phyloP scores from a whole-genome alignment of 2,797 vertebrate species.

The Channallabes apus region DNA sequence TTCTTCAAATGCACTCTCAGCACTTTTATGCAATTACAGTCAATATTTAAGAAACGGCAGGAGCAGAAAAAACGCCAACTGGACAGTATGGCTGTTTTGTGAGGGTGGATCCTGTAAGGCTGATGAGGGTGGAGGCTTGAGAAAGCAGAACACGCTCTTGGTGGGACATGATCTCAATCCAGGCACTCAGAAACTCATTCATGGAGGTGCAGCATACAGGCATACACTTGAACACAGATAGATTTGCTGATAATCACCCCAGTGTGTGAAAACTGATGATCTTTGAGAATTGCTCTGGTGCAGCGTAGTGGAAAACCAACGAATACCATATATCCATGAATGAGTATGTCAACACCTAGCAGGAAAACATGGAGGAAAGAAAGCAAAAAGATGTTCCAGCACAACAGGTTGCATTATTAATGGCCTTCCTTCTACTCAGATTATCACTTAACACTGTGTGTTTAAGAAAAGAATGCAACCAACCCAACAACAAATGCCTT shows the following conservation, averaged over 20 bases:
- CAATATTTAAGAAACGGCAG: constrained; percentile 6
- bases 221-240: constrained; percentile 61
- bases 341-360: constrained; percentile 42
- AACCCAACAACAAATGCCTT: constrained; percentile 1
- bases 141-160: constrained; percentile 51
- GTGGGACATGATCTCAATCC: constrained; percentile 60
- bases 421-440: background rate
- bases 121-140: constrained; percentile 59
- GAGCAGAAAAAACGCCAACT: constrained; percentile 8
- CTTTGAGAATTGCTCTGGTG: constrained; percentile 52
- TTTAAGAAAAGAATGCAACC: constrained; percentile 11
- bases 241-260: constrained; percentile 61
- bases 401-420: background rate
- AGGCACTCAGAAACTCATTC: constrained; percentile 30
- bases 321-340: constrained; percentile 44
- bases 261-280: constrained; percentile 56
- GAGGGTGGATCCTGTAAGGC: constrained; percentile 47
- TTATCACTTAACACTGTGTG: background rate
- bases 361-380: constrained; percentile 27
- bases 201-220: constrained; percentile 54
- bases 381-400: constrained; percentile 2
- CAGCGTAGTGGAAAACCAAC: constrained; percentile 46
- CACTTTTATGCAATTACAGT: constrained; percentile 60
- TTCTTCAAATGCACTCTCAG: constrained; percentile 51
- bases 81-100: constrained; percentile 53